Conservation (phyloP, 2,113 vertebrate genomes). For the Tychaedon coryphoeus region DNA sequence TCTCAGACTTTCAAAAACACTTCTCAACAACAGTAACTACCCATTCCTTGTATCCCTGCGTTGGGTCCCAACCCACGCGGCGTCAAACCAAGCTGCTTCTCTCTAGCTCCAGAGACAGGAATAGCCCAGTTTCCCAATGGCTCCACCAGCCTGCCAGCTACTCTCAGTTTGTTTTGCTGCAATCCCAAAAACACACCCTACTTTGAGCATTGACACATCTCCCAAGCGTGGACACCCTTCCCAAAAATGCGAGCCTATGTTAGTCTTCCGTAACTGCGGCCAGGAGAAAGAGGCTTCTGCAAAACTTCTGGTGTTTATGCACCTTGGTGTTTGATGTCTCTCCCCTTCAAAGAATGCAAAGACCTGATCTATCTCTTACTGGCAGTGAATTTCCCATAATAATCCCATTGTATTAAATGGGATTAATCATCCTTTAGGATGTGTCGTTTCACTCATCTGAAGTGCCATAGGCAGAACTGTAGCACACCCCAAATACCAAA, state of each 20-base stretch:
- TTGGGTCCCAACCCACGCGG: slow-evolving; percentile 1
- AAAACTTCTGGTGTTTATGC: background rate
- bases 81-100: background rate
- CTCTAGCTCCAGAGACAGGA: slow-evolving; percentile 9
- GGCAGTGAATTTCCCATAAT: background rate
- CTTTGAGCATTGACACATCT: slow-evolving; percentile 28
- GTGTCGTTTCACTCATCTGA: background rate
- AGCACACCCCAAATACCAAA: background rate
- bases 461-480: background rate
- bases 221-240: background rate
- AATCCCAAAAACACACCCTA: slow-evolving; percentile 43
- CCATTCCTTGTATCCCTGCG: background rate
- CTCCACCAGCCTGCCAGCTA: slow-evolving; percentile 5
- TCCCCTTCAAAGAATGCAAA: background rate
- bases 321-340: background rate
- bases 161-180: slow-evolving; percentile 21
- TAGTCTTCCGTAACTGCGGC: background rate
- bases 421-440: background rate
- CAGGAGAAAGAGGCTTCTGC: background rate
- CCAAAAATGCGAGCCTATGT: background rate
- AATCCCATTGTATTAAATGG: background rate
- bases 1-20: background rate
- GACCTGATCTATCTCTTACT: background rate
- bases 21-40: background rate
- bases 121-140: slow-evolving; percentile 10